phyloP scores from a whole-genome alignment of 2,888 invertebrate genomes.

The Mythimna loreyi region DNA sequence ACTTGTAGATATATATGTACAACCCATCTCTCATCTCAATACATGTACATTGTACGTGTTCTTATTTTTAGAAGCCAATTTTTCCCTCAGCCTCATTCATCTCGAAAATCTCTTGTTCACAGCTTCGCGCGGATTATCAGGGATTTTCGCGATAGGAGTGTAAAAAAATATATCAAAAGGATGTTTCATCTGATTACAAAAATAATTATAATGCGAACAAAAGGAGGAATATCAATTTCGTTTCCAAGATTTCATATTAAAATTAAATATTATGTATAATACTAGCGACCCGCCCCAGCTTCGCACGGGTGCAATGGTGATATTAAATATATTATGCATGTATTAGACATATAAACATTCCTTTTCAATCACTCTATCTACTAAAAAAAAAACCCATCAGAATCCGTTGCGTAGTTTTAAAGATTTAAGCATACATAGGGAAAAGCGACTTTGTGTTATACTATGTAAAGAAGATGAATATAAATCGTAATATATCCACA shows the following conservation, averaged over 20 bases:
- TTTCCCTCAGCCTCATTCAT: slow-evolving; percentile 30
- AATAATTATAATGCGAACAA: slow-evolving; percentile 19
- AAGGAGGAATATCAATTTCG: not conserved
- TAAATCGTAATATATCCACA: not conserved
- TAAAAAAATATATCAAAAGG: slow-evolving; percentile 39
- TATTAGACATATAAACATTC: too few species aligned
- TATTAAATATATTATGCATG: too few species aligned
- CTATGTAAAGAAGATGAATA: too few species aligned
- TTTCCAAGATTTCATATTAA: not conserved
- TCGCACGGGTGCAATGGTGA: too few species aligned
- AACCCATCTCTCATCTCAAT: slow-evolving; percentile 4
- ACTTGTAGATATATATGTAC: too few species aligned
- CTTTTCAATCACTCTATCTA: too few species aligned
- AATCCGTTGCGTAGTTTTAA: too few species aligned
- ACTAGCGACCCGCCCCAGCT: too few species aligned
- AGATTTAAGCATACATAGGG: too few species aligned
- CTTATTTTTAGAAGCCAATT: slow-evolving; percentile 42
- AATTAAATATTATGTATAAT: slow-evolving; percentile 5
- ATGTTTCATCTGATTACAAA: slow-evolving; percentile 20
- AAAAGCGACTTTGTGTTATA: too few species aligned
- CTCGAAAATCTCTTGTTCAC: slow-evolving; percentile 29
- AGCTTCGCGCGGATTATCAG: slow-evolving; percentile 33
- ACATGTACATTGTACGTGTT: slow-evolving; percentile 1
- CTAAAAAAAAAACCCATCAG: too few species aligned
- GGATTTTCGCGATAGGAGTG: slow-evolving; percentile 29